Base-by-base conservation (phyloP, 2,888 invertebrate species). In the Acleris laterana region DNA sequence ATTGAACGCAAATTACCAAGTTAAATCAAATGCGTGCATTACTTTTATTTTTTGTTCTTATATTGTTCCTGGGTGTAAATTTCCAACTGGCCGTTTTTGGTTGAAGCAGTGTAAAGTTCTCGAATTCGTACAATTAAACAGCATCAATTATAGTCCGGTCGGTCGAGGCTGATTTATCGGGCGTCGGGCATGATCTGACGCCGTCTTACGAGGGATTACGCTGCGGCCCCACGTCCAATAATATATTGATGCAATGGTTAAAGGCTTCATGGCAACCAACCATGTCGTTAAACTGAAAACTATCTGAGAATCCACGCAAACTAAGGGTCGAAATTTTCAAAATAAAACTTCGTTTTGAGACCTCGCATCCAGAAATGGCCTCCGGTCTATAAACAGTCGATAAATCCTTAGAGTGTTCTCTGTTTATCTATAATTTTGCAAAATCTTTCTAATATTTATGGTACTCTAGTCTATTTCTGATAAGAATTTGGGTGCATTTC, bases 101-200 rank as follows among this genome's bases (percentile, higher is more conserved):
- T 25, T 11, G n/a, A 44, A 57, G 2, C 46, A 0, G 22, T 57
- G 56, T 57, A 57, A 56, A 57, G n/a, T n/a, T 46, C 52, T 60
- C 53, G 53, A 28, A 58, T 55, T 51, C 46, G 32, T 56, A 61
- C 65, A 65, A 65, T 60, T 60, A 62, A 66, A 50, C 65, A 57
- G 19, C 63, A 66, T 62, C 62, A 51, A 66, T 66, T 62, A 57
- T 56, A n/a, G 57, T 44, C 56, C 74, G 64, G 67, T 68, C 77
- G 76, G 74, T 71, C 75, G 70, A 75, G 77, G 63, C 75, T 85
- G 87, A 88, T 88, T 87, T 87, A 86, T 87, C 78, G 82, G 77
- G 72, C 78, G 85, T 83, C 84, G 62, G 56, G 74, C 76, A 74
- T 75, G 70, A 68, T 63, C 59, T 61, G 69, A 70, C 69, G 69